Percentiles rank a stretch among this genome's conserved stretches.
These are phyloP conservation scores for Ageneiosus marmoratus DNA, from an alignment of 2,113 vertebrate species.

Conservation along the genomic window DNA sequence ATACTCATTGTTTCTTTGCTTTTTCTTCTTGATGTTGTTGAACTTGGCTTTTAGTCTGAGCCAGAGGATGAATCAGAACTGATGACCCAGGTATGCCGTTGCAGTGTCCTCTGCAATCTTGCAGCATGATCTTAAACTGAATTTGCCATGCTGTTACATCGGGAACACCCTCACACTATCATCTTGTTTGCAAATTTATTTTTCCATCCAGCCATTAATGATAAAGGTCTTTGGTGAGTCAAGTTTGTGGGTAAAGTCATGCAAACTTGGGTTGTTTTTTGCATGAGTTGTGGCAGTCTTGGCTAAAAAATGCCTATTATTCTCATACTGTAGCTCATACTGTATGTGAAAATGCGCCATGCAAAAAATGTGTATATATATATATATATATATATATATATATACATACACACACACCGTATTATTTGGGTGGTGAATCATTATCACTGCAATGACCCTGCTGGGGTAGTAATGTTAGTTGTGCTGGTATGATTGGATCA, in stretches of 20 bases:
- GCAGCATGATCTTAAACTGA: background rate
- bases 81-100: constrained; percentile 71
- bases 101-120: background rate
- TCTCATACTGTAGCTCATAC: too few species aligned
- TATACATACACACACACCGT: too few species aligned
- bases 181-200: constrained; percentile 34
- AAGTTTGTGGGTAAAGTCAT: background rate
- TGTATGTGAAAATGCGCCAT: background rate
- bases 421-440: too few species aligned
- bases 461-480: too few species aligned
- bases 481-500: too few species aligned
- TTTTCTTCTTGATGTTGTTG: constrained; percentile 30
- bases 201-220: background rate
- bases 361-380: too few species aligned
- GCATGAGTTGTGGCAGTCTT: background rate
- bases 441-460: too few species aligned
- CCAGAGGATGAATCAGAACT: constrained; percentile 88
- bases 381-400: too few species aligned
- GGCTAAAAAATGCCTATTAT: background rate
- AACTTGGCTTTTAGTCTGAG: constrained; percentile 82
- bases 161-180: background rate
- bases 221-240: background rate
- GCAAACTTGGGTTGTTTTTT: background rate
- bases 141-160: background rate
- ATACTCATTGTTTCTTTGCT: background rate